phyloP scores from a whole-genome alignment of 2,888 invertebrate genomes.

The Alentia gelatinosa region DNA sequence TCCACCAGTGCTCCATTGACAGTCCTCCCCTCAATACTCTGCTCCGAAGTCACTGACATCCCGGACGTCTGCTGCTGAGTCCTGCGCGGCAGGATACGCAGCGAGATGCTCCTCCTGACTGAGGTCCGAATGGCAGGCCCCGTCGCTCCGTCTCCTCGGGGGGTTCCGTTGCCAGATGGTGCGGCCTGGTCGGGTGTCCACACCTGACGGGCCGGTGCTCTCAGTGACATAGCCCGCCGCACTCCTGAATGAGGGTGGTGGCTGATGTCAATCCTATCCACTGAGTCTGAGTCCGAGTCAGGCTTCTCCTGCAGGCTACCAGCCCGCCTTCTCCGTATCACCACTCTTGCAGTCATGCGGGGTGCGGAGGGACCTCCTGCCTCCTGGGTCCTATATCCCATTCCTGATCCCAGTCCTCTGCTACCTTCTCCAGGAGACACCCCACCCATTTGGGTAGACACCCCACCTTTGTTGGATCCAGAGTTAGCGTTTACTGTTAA shows the following conservation, averaged over 20 bases:
- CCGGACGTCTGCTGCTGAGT: not conserved
- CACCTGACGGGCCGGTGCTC: not conserved
- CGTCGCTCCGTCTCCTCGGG: not conserved
- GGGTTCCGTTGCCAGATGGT: not conserved
- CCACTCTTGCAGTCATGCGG: not conserved
- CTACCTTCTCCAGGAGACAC: not conserved
- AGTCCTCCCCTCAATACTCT: too few species aligned
- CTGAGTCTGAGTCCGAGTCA: not conserved
- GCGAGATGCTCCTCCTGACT: not conserved
- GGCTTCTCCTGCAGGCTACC: not conserved
- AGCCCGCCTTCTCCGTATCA: not conserved
- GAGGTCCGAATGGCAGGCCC: not conserved
- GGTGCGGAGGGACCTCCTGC: not conserved
- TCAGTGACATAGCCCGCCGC: not conserved
- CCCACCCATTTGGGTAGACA: not conserved
- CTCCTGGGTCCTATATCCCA: not conserved
- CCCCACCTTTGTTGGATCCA: not conserved
- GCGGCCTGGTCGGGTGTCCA: not conserved
- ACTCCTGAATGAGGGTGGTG: not conserved
- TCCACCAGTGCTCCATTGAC: not conserved
- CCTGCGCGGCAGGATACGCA: not conserved
- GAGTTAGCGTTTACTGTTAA: not conserved
- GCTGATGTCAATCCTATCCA: not conserved
- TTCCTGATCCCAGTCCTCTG: not conserved
- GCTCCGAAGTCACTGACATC: too few species aligned